Conservation (phyloP, 2,888 invertebrate genomes). For the Maniola hyperantus region DNA sequence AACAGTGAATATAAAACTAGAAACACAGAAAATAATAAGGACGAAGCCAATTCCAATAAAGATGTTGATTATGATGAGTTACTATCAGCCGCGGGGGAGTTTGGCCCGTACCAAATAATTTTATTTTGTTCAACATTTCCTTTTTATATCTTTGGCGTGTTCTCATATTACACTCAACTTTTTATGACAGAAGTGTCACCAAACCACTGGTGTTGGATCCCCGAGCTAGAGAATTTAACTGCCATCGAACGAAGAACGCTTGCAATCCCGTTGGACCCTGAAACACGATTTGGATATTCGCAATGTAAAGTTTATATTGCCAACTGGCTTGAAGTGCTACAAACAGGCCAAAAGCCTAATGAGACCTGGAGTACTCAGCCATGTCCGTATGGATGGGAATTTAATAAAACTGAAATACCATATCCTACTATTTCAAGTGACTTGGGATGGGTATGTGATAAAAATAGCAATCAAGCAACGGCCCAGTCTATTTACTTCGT, state of each 20-base stretch:
- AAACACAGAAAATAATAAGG: constrained; percentile 2
- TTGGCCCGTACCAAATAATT: constrained; percentile 59
- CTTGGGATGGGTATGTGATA: constrained; percentile 66
- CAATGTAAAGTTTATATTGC: constrained; percentile 57
- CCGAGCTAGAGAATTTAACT: constrained; percentile 59
- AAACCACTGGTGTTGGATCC: constrained; percentile 66
- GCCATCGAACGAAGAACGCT: constrained; percentile 52
- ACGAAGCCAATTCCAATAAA: constrained; percentile 20
- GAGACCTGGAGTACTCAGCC: constrained; percentile 49
- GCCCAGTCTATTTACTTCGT: constrained; percentile 65
- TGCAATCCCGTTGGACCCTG: constrained; percentile 54
- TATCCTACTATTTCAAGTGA: constrained; percentile 65
- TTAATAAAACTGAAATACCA: constrained; percentile 63
- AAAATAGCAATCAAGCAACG: constrained; percentile 60
- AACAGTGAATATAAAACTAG: constrained; percentile 2
- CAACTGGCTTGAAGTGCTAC: constrained; percentile 60
- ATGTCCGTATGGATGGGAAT: constrained; percentile 67
- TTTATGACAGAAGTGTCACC: constrained; percentile 63
- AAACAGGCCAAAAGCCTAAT: constrained; percentile 46
- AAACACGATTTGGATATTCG: constrained; percentile 57
- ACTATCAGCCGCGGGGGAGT: constrained; percentile 60
- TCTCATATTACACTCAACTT: constrained; percentile 59
- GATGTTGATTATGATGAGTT: constrained; percentile 58
- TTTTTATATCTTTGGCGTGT: constrained; percentile 60
- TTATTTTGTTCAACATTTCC: constrained; percentile 57